Evolutionary conservation across 2,797 vertebrate species (phyloP), one percentile per base, ranked within the genome.

Genomic region (Rousettus madagascariensis): DNA sequence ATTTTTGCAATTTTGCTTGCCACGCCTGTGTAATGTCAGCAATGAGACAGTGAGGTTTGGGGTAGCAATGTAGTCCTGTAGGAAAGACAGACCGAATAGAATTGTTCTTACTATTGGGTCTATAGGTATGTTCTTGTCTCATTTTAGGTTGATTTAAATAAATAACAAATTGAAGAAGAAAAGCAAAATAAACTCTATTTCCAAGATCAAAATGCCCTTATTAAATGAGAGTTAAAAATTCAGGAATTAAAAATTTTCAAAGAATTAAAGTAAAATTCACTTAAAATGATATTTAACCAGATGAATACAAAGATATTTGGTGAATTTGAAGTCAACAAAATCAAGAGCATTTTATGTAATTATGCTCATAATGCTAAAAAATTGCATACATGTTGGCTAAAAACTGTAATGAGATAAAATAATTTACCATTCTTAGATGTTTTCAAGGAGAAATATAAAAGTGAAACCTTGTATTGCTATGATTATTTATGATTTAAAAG

Each of bases 381-480:
- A 88, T 82, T 65, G 1, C 5, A 65, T 55, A 68, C 33, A n/a
- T 82, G 2, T 77, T 69, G 51, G 5, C 12, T 49, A 85, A 82
- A 57, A 9, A 30, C n/a, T 87, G 20, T 43, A 33, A 7, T 69
- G 28, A 74, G 43, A 88, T 59, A 94, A 95, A 90, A 82, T 88
- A 66, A 66, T 24, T 78, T 68, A 55, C 36, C 38, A 22, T 36
- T 79, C 26, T 86, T 74, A 87, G 24, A 59, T 85, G 53, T 79
- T 94, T 65, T 92, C 24, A 57, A 72, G 38, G 19, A 77, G 36
- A 94, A 86, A 38, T 30, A 26, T 68, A 90, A 43, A 20, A 92
- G 92, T 53, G 17, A 88, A 92, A 88, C 30, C 19, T 12, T 95
- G 46, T 22, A 78, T 96, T 79, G 13, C 17, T n/a, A 63, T 88